Evolutionary conservation across 2,797 vertebrate genomes (phyloP), one percentile per base, ranked within the genome.

Genomic region (Oryzias sinensis): DNA sequence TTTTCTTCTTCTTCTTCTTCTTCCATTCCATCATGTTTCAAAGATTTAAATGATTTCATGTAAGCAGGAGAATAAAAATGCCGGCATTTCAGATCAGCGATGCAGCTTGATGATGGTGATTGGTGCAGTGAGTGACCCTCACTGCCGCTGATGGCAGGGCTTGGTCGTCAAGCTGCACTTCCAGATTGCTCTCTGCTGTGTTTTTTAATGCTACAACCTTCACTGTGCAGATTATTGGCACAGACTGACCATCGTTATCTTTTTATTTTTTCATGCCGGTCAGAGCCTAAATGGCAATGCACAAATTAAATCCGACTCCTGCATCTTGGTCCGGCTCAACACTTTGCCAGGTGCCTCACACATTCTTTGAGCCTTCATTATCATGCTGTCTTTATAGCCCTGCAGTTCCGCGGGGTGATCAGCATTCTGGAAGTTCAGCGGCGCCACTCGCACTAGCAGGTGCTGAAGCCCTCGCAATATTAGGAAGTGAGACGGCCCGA

Each of bases 141-240:
- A 58, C 64, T 59, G 60, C 33, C 4, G 33, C 33, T 62, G 72
- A 69, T 79, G 65, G 62, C 72, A 66, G 61, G 62, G 47, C 24
- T 59, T 57, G 53, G 64, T 79, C 50, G 68, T 67, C 60, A 61
- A 41, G 68, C 72, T 58, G 50, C 55, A 45, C 53, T n/a, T 84
- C 71, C 81, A 83, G 75, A 83, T 79, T 75, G 73, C 74, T 74
- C 76, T 81, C 72, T 53, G 57, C 13, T 2, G 74, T 50, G 55
- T 70, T 59, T 74, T 37, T 56, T 68, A 60, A 75, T 17, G 45
- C 68, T 65, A 52, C 59, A 44, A 64, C 71, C 56, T 71, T 62
- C 68, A 73, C 54, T 25, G 44, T 71, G 63, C 54, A 79, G 77
- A 84, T 76, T 52, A 62, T 65, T 27, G 47, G 59, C 70, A 62